Percentiles rank a stretch among this genome's conserved stretches.
Evolutionary conservation across 2,888 invertebrate genomes (phyloP).

Genomic region (Drosophila setosimentum): DNA sequence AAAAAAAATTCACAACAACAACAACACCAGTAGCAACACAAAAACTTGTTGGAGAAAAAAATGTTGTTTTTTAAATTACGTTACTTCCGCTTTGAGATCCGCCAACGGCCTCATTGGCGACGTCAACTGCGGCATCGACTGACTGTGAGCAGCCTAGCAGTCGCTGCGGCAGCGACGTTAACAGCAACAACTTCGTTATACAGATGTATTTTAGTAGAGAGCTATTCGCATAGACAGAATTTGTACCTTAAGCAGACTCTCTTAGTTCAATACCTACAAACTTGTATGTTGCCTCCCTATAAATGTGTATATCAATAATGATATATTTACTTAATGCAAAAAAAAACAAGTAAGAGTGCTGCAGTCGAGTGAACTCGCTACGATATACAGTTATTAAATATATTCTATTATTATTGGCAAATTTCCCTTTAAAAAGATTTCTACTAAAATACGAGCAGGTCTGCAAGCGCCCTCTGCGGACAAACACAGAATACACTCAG

Average conservation of each 20-base stretch:
- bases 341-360: neutral
- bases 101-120: conserved; percentile 24
- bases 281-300: neutral
- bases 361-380: no score
- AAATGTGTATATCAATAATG: neutral
- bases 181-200: conserved; percentile 17
- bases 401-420: no score
- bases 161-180: neutral
- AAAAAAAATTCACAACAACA: conserved; percentile 15
- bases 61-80: conserved; percentile 51
- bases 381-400: no score
- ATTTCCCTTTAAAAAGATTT: no score
- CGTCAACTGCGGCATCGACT: neutral
- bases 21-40: conserved; percentile 10
- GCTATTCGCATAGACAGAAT: neutral
- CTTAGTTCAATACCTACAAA: neutral
- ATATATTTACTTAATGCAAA: neutral
- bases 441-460: no score
- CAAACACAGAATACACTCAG: no score
- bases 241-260: neutral
- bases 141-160: neutral
- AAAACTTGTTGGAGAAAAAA: conserved; percentile 34
- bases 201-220: conserved; percentile 2
- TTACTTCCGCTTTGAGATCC: conserved; percentile 58
- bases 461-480: no score